A percentile compares a stretch with the other conserved stretches of the same genome.
phyloP scores from a whole-genome alignment of 2,888 invertebrate species.

The Meiosimyza decipiens region DNA sequence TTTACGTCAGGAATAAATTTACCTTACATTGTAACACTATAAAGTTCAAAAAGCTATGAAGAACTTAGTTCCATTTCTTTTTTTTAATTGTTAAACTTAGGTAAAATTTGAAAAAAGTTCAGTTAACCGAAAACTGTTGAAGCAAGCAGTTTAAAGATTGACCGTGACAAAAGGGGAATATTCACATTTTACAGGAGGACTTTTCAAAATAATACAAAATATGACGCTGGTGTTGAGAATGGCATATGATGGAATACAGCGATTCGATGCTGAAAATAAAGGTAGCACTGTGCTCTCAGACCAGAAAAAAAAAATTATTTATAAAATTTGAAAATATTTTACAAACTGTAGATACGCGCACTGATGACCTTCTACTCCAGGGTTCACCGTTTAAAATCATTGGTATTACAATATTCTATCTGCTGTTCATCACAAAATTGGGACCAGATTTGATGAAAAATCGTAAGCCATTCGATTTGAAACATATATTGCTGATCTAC shows the following conservation, averaged over 20 bases:
- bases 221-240: neutral
- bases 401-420: slow-evolving; percentile 70
- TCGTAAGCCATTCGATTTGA: slow-evolving; percentile 72
- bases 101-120: too few relatives aligned
- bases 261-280: slow-evolving; percentile 3
- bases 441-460: slow-evolving; percentile 79
- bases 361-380: slow-evolving; percentile 74
- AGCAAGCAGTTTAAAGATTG: too few relatives aligned
- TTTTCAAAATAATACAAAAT: neutral
- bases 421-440: slow-evolving; percentile 74
- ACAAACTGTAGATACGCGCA: slow-evolving; percentile 69
- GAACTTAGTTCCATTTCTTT: neutral
- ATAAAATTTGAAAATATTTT: too few relatives aligned
- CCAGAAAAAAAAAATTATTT: too few relatives aligned
- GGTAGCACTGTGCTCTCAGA: neutral
- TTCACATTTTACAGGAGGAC: too few relatives aligned
- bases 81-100: too few relatives aligned
- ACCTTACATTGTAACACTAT: too few relatives aligned
- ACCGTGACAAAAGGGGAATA: too few relatives aligned
- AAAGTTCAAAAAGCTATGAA: neutral
- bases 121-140: too few relatives aligned
- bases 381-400: slow-evolving; percentile 73
- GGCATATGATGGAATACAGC: neutral
- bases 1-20: too few relatives aligned
- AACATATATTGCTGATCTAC: slow-evolving; percentile 73